These are phyloP conservation scores for Halisarca cf. caerulea DNA, from an alignment of 37 sponge, comb jelly and placozoan species.

Conservation along the genomic window DNA sequence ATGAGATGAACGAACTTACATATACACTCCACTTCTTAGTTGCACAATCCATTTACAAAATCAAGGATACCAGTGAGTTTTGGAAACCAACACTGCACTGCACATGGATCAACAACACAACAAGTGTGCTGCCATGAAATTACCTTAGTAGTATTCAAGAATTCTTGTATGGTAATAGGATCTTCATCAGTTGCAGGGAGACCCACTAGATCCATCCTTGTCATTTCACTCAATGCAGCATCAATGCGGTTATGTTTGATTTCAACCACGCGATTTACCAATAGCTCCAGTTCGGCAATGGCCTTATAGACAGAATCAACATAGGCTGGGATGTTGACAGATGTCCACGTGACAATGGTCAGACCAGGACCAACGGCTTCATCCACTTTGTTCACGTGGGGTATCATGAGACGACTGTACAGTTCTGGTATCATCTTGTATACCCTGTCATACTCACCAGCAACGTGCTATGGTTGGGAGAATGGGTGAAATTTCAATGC, in stretches of 20 bases:
- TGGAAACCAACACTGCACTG: too few relatives aligned
- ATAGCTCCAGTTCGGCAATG: constrained; percentile 76
- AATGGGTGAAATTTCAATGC: too few relatives aligned
- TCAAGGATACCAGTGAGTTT: too few relatives aligned
- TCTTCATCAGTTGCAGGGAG: constrained; percentile 65
- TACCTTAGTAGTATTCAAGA: constrained; percentile 3
- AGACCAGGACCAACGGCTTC: constrained; percentile 88
- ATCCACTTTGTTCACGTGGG: constrained; percentile 78
- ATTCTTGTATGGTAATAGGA: constrained; percentile 49
- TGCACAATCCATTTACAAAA: too few relatives aligned
- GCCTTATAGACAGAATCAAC: constrained; percentile 49
- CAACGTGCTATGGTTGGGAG: constrained; percentile 52
- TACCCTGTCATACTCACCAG: constrained; percentile 75
- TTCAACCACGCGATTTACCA: constrained; percentile 65
- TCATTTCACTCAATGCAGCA: constrained; percentile 58
- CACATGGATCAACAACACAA: too few relatives aligned
- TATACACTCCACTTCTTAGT: too few relatives aligned
- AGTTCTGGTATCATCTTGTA: constrained; percentile 65
- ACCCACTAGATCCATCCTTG: constrained; percentile 57
- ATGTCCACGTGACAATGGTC: constrained; percentile 83
- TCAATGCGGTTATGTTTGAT: constrained; percentile 76
- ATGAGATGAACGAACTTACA: too few relatives aligned
- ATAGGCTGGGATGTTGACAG: constrained; percentile 74
- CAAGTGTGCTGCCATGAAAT: too few relatives aligned
- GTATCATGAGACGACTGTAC: constrained; percentile 70